Evolutionary conservation across 2,113 vertebrate genomes (phyloP), one percentile per base, ranked within the genome.

Genomic region (Osmerus mordax): DNA sequence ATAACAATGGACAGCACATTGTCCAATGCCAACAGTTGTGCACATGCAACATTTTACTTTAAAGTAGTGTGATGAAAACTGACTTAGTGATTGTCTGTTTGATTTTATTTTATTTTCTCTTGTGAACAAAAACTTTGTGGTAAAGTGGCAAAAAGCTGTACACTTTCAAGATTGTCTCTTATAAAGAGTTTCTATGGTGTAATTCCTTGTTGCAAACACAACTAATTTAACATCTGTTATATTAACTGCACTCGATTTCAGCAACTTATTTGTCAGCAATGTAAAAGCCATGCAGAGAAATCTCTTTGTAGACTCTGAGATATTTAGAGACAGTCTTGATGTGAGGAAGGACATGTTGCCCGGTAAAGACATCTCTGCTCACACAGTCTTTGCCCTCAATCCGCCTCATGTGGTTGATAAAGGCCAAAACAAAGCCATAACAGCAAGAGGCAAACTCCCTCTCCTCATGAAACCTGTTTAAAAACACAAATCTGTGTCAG

Each of bases 401-500:
- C 0, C 3, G 60, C 74, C 91, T 87, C 0, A 95, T 0, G 0
- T 88, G 81, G 84, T 96, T 96, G 5, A 96, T 76, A 74, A 96
- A 96, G 0, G 78, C 81, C 69, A 96, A 80, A 0, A 92, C 89
- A 0, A 89, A 96, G 0, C 84, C 93, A 69, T 91, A 95, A 77
- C 95, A 96, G 80, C 95, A 95, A 73, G 94, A 91, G 0, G 81
- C 78, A 18, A 89, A 78, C 76, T 93, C 93, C 0, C 93, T 73
- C 1, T 95, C 93, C 87, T 94, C 96, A 47, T 69, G 23, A 65
- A 83, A 79, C 67, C 86, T 85, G 76, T n/a, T 41, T 67, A 58
- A 23, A n/a, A 0, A 47, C 16, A 14, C 12, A 55, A 13, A 16
- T 18, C 7, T 36, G 8, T 15, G 19, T 14, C 11, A 3, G 5